A percentile compares a stretch with the other conserved stretches of the same genome.
Evolutionary conservation across 2,888 invertebrate genomes (phyloP).

Genomic region (Acronicta aceris): DNA sequence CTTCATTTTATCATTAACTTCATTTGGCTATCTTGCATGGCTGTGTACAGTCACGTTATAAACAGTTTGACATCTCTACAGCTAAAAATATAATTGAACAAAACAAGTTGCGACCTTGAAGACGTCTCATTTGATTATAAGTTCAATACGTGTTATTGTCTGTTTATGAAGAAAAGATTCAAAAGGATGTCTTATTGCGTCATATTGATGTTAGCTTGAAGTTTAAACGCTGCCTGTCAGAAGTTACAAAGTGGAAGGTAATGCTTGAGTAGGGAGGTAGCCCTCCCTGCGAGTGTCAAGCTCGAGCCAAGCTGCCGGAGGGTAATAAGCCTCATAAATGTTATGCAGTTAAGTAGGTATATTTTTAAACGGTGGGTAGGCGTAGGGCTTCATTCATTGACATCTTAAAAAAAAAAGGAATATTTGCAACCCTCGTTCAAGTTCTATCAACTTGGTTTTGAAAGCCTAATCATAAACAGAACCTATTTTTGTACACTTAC

Average conservation of each 20-base stretch:
- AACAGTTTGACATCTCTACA: background rate
- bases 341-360: too few relatives aligned
- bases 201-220: background rate
- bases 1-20: constrained; percentile 11
- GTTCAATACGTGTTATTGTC: constrained; percentile 28
- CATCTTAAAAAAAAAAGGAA: too few relatives aligned
- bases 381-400: too few relatives aligned
- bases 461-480: constrained; percentile 1
- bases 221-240: too few relatives aligned
- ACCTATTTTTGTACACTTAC: constrained; percentile 14
- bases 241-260: constrained; percentile 4
- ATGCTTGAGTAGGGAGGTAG: constrained; percentile 2
- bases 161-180: constrained; percentile 16
- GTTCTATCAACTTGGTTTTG: constrained; percentile 17
- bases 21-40: constrained; percentile 4
- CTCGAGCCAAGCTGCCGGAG: constrained; percentile 4
- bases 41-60: background rate
- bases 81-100: constrained; percentile 12
- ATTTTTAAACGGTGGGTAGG: too few relatives aligned
- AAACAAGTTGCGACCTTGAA: constrained; percentile 37
- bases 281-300: background rate
- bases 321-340: constrained; percentile 8
- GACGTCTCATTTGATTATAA: constrained; percentile 40
- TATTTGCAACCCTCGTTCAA: background rate
- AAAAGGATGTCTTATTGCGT: background rate